Base-by-base conservation (phyloP, 2,888 invertebrate genomes). In the Hirtodrosophila cameraria region DNA sequence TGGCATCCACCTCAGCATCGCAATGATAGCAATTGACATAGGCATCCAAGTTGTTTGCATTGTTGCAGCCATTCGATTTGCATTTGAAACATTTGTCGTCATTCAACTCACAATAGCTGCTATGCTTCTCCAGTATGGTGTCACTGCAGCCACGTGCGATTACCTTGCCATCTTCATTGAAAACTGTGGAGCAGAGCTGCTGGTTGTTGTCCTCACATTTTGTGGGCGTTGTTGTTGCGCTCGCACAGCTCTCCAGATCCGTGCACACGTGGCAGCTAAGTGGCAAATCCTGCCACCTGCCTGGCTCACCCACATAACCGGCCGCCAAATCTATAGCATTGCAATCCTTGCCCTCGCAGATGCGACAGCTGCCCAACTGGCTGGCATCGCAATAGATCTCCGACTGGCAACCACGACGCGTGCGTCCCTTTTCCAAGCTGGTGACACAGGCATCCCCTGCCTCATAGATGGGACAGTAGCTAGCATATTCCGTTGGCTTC, bases 281-380 rank as follows among this genome's bases (percentile, higher is more conserved):
- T 0, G 90, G 90, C 38, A 90, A 50, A 18, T 75, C 87, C 53
- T 89, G 89, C 90, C 90, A 90, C 59, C 74, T 79, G 12, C 90
- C 90, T 0, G 89, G 86, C 4, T 80, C 79, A 0, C 90, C 90
- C 1, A 89, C 72, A 36, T 68, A 75, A 2, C 5, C 42, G 7
- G 61, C 58, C 11, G 75, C 33, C 15, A 90, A 36, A 35, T 90
- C 75, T 1, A 78, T 46, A 1, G 49, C 28, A 25, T 90, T 90
- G 54, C 90, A 90, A 15, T 90, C 78, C 8, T 75, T 57, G 1
- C 35, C 53, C n/a, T 69, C 45, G 42, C 89, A 89, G 2, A 80
- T 31, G 3, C 88, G 82, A 18, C 89, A 89, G 5, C 25, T 85
- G 8, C 52, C 58, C 9, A 64, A 55, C 12, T 80, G 68, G 2